phyloP scores from a whole-genome alignment of 1,140 invertebrate species.

The Asbolus verrucosus region DNA sequence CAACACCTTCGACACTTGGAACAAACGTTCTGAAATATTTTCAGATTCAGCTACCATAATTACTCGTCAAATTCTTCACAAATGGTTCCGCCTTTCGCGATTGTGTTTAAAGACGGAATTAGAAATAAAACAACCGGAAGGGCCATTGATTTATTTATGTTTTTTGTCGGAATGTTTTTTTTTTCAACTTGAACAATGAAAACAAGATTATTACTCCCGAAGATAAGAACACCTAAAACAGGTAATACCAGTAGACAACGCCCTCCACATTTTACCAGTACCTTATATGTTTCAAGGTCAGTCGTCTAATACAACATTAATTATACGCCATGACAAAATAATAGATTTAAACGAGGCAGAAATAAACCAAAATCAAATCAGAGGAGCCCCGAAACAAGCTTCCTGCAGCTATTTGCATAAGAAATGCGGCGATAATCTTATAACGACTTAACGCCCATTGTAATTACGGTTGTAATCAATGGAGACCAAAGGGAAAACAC shows the following conservation, averaged over 20 bases:
- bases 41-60: no score
- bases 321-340: not conserved
- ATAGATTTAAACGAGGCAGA: constrained; percentile 22
- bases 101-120: no score
- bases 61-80: no score
- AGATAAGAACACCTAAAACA: constrained; percentile 31
- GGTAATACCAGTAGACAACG: constrained; percentile 34
- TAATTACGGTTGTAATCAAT: constrained; percentile 25
- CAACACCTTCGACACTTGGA: no score
- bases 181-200: constrained; percentile 4
- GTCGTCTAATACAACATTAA: constrained; percentile 14
- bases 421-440: constrained; percentile 29
- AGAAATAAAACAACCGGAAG: no score
- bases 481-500: constrained; percentile 9
- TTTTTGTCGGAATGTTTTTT: no score
- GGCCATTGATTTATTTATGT: no score
- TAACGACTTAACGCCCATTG: constrained; percentile 22
- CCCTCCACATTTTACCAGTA: constrained; percentile 24
- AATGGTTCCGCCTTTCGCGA: no score
- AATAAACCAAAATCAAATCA: constrained; percentile 13
- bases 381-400: not conserved
- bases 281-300: constrained; percentile 20
- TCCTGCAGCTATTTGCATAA: constrained; percentile 22
- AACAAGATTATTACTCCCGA: constrained; percentile 1
- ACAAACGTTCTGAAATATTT: no score